Evolutionary conservation across 1,140 invertebrate species (phyloP).

Genomic region (Drosophila mayri): DNA sequence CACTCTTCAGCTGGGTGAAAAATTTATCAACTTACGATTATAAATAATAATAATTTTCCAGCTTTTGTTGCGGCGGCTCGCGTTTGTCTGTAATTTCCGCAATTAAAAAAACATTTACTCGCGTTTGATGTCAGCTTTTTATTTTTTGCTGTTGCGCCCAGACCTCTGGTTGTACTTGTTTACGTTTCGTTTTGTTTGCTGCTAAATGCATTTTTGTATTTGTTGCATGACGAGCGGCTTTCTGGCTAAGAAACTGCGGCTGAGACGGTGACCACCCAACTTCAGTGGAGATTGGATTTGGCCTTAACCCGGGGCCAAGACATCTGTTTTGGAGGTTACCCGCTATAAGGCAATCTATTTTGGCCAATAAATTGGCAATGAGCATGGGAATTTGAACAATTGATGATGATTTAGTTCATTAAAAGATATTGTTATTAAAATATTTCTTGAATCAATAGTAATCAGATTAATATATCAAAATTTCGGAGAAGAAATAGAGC

Average conservation of each 20-base stretch:
- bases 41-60: conserved; percentile 83
- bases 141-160: conserved; percentile 21
- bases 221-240: conserved; percentile 59
- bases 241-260: conserved; percentile 32
- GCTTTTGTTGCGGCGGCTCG: conserved; percentile 68
- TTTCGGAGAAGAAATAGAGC: too few relatives aligned
- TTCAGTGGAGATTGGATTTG: conserved; percentile 20
- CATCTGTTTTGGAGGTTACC: conserved; percentile 33
- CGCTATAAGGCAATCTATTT: not conserved
- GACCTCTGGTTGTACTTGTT: conserved; percentile 24
- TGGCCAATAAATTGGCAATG: not conserved
- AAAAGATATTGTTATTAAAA: not conserved
- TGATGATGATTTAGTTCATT: not conserved
- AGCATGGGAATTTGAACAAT: not conserved
- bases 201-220: conserved; percentile 61
- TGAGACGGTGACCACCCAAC: conserved; percentile 29
- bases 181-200: conserved; percentile 52
- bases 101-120: conserved; percentile 85
- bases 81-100: conserved; percentile 83
- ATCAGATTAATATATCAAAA: too few relatives aligned
- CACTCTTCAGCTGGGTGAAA: conserved; percentile 61
- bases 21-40: conserved; percentile 82
- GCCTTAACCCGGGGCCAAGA: conserved; percentile 37
- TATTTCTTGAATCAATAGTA: not conserved
- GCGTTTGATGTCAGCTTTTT: conserved; percentile 61